A percentile compares a stretch with the other conserved stretches of the same genome.
These are phyloP conservation scores for Spinibarbus caldwelli DNA, from an alignment of 2,797 vertebrate species.

Conservation along the genomic window DNA sequence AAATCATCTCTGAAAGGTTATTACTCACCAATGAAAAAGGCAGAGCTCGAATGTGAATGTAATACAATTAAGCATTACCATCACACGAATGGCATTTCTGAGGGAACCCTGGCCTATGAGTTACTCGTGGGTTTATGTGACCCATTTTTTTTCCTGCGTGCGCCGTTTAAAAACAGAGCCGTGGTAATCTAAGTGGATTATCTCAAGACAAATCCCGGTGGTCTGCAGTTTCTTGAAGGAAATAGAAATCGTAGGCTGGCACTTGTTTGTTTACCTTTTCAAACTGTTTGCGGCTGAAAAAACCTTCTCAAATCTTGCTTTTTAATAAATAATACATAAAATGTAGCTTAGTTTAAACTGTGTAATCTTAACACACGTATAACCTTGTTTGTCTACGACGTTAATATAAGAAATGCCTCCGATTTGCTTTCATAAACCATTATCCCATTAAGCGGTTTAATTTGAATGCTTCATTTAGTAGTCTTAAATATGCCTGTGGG, in stretches of 20 bases:
- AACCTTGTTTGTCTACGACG: neutral
- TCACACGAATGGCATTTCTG: constrained; percentile 43
- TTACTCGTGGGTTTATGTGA: constrained; percentile 69
- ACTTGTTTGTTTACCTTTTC: constrained; percentile 71
- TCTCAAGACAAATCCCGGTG: constrained; percentile 80
- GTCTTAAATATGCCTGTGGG: constrained; percentile 44
- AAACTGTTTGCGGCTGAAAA: constrained; percentile 52
- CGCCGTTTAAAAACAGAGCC: constrained; percentile 77
- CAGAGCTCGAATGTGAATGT: constrained; percentile 41
- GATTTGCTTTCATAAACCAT: constrained; percentile 28
- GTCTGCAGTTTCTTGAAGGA: constrained; percentile 76
- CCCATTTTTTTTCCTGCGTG: constrained; percentile 75
- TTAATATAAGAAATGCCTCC: neutral
- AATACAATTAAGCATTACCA: constrained; percentile 55
- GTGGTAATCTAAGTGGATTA: constrained; percentile 83
- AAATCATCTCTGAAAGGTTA: constrained; percentile 64
- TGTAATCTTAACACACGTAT: neutral
- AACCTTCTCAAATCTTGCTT: neutral
- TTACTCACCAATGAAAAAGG: constrained; percentile 58
- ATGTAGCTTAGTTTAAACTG: neutral
- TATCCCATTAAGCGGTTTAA: constrained; percentile 25
- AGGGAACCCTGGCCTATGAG: constrained; percentile 43
- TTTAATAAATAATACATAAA: neutral
- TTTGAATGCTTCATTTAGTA: constrained; percentile 31
- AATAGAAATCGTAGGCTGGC: constrained; percentile 64